Base-by-base conservation (phyloP, 2,113 vertebrate species). In the Aspidoscelis tigris region DNA sequence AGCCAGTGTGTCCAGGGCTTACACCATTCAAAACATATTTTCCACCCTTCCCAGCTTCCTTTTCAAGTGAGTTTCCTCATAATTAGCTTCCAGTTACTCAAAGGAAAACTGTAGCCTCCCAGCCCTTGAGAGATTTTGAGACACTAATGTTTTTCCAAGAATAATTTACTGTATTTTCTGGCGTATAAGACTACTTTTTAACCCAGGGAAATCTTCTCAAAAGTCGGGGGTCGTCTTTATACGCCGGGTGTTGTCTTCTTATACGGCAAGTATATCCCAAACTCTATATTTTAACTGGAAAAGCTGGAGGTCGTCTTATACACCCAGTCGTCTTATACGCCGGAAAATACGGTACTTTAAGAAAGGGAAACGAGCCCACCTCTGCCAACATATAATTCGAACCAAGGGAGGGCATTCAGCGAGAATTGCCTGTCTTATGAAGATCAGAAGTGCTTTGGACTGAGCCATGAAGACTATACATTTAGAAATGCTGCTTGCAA, bases 31-130 rank as follows among this genome's bases (percentile, higher is more conserved):
- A 78, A 55, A 80, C 0, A 3, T 33, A 2, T 39, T 89, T 81
- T 77, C 86, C n/a, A 84, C 14, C 1, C 0, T 3, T 81, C 84
- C 26, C 85, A 24, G 3, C 10, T 22, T 82, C 81, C 1, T 81
- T 87, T 76, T 84, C 80, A 21, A 1, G 22, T 78, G 66, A 80
- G 0, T 5, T 89, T 87, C 88, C 10, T 88, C 3, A 8, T 22
- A 26, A 1, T 81, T 9, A 12, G 9, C 86, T 43, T 77, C 33
- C 58, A 91, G 12, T 10, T 18, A 14, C 14, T 83, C 55, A 55
- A 68, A 68, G 24, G 64, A 61, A 14, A 7, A 22, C 12, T 21
- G 1, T 11, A 18, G 21, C 33, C 24, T 82, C 21, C 61, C 21
- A 81, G 85, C 70, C 43, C 7, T 22, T 10, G 22, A 61, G 16